A percentile compares a stretch with the other conserved stretches of the same genome.
These are phyloP conservation scores for Paramacrobiotus metropolitanus DNA, from an alignment of 1,140 invertebrate genomes.

Conservation along the genomic window DNA sequence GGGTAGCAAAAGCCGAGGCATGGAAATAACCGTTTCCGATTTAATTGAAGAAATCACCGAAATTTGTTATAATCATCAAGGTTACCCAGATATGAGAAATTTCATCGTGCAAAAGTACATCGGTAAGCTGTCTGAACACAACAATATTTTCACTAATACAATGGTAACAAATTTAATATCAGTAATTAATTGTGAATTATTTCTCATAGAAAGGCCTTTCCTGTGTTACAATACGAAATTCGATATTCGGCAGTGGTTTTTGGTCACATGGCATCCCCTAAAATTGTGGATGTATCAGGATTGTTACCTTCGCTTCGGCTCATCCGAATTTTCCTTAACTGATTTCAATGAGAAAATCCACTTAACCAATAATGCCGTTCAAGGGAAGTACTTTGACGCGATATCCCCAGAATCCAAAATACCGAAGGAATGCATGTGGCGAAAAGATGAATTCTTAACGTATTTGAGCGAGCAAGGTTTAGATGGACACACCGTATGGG, in stretches of 20 bases:
- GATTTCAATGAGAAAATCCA: neutral
- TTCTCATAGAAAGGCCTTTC: neutral
- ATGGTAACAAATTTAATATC: too few relatives aligned
- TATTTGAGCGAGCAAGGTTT: neutral
- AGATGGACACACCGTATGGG: neutral
- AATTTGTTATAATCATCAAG: neutral
- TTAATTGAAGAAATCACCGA: neutral
- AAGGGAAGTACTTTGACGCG: neutral
- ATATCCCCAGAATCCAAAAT: neutral
- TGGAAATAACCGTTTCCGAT: neutral
- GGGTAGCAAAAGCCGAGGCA: neutral
- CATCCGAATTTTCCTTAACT: neutral
- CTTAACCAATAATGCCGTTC: neutral
- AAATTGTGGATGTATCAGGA: neutral
- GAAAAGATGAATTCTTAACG: neutral
- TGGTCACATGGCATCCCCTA: neutral
- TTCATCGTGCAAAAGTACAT: slow-evolving; percentile 2
- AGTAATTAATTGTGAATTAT: neutral
- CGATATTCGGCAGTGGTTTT: slow-evolving; percentile 1
- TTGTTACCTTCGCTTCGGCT: neutral
- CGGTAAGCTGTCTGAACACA: slow-evolving; percentile 1
- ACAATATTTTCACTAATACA: too few relatives aligned
- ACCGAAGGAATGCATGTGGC: neutral
- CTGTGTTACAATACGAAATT: neutral
- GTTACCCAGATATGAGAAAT: neutral